phyloP scores from a whole-genome alignment of 1,140 invertebrate genomes.

The Alviniconcha marisindica region DNA sequence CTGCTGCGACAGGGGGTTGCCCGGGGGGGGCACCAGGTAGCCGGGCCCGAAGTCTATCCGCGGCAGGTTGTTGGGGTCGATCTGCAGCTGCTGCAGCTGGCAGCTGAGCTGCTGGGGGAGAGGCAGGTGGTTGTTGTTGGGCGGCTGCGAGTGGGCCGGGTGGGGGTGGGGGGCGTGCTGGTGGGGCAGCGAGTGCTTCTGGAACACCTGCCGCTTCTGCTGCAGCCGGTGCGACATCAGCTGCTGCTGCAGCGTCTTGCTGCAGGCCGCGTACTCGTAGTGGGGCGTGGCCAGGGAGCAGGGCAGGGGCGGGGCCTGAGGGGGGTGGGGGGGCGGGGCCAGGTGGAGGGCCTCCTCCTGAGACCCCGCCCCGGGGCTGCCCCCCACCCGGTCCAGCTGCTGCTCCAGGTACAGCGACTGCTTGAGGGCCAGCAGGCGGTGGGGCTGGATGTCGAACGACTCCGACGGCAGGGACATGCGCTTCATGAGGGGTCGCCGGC shows the following conservation, averaged over 20 bases:
- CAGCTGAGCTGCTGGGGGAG: slow-evolving; percentile 77
- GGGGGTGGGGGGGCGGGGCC: background rate
- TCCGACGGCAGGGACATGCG: slow-evolving; percentile 82
- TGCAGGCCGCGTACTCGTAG: slow-evolving; percentile 26
- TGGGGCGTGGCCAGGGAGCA: slow-evolving; percentile 36
- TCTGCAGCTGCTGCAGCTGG: slow-evolving; percentile 70
- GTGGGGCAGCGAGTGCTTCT: slow-evolving; percentile 83
- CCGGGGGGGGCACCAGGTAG: background rate
- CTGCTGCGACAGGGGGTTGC: slow-evolving; percentile 16
- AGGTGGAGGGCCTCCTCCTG: background rate
- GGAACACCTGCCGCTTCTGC: slow-evolving; percentile 87
- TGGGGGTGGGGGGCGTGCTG: slow-evolving; percentile 3
- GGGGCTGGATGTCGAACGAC: slow-evolving; percentile 72
- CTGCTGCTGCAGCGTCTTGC: slow-evolving; percentile 82
- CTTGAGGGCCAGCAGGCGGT: slow-evolving; percentile 69
- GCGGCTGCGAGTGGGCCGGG: background rate
- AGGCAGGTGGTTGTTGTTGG: slow-evolving; percentile 83
- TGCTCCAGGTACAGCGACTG: slow-evolving; percentile 69
- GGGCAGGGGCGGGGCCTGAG: slow-evolving; percentile 32
- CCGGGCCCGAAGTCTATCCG: slow-evolving; percentile 33
- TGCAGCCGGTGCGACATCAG: slow-evolving; percentile 87
- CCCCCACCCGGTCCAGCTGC: slow-evolving; percentile 59
- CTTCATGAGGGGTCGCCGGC: slow-evolving; percentile 78
- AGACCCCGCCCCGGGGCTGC: background rate
- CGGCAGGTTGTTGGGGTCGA: slow-evolving; percentile 56